These are phyloP conservation scores for Synanthedon vespiformis DNA, from an alignment of 2,888 invertebrate genomes.

Conservation along the genomic window DNA sequence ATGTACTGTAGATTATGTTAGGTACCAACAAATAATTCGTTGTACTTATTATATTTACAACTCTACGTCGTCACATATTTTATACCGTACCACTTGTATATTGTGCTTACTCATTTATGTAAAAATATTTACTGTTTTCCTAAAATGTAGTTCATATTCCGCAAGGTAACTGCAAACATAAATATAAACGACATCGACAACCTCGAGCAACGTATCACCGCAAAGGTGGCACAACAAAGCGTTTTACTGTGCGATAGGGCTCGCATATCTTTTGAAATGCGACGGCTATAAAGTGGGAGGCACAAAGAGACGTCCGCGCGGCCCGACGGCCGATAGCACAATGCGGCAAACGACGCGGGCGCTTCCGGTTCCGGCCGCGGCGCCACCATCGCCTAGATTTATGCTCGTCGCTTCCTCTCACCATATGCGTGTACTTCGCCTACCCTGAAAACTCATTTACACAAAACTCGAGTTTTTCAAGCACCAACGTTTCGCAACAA, in stretches of 20 bases:
- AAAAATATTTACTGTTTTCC: too few species aligned
- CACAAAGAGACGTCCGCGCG: slow-evolving; percentile 62
- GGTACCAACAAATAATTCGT: too few species aligned
- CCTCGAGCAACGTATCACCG: neutral
- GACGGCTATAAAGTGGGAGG: slow-evolving; percentile 54
- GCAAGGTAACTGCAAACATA: neutral
- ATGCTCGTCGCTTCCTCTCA: slow-evolving; percentile 64
- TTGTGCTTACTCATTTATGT: too few species aligned
- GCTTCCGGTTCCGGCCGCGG: slow-evolving; percentile 67
- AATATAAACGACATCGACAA: neutral
- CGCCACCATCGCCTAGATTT: slow-evolving; percentile 65
- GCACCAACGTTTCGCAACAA: slow-evolving; percentile 48
- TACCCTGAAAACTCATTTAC: slow-evolving; percentile 58
- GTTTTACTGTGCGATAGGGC: slow-evolving; percentile 39
- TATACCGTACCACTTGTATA: too few species aligned
- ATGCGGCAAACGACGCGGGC: slow-evolving; percentile 68
- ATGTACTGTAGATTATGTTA: too few species aligned
- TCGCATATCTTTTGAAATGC: slow-evolving; percentile 45
- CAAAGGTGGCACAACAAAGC: slow-evolving; percentile 58
- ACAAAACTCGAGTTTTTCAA: slow-evolving; percentile 66
- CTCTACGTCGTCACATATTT: too few species aligned
- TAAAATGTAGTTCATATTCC: too few species aligned
- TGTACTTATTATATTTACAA: too few species aligned
- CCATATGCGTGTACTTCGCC: slow-evolving; percentile 51
- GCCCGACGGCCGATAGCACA: slow-evolving; percentile 64